Evolutionary conservation across 2,113 vertebrate genomes (phyloP).

Genomic region (Murina feae): DNA sequence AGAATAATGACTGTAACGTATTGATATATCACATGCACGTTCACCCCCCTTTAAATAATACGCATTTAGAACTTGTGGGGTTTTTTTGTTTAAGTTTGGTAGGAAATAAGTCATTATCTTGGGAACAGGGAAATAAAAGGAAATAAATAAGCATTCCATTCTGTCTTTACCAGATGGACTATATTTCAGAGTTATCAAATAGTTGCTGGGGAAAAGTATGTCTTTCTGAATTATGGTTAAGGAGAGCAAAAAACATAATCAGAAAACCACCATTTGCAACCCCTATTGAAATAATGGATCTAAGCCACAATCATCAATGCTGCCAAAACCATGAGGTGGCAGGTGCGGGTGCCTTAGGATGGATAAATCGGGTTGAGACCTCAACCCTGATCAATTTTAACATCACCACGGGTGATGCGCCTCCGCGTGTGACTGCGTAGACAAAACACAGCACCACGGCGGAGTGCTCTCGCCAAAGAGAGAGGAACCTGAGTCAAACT

Average conservation of each 20-base stretch:
- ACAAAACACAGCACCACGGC: neutral
- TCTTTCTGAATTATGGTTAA: neutral
- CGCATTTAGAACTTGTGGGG: neutral
- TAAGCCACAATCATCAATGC: neutral
- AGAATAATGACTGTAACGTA: neutral
- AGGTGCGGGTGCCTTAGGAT: neutral
- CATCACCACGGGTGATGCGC: too few relatives aligned
- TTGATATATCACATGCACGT: neutral
- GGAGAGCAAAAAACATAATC: neutral
- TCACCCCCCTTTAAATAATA: neutral
- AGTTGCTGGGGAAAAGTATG: neutral
- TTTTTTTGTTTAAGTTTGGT: neutral
- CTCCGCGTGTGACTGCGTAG: accelerated
- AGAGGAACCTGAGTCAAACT: neutral
- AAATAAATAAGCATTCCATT: neutral
- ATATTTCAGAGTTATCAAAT: neutral
- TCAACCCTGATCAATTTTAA: neutral
- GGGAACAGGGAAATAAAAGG: neutral
- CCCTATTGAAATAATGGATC: neutral
- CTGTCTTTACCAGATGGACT: neutral
- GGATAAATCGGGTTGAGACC: neutral
- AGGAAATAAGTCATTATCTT: conserved; percentile 1
- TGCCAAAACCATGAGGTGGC: neutral
- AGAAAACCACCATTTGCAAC: neutral
- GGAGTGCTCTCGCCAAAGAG: neutral